Base-by-base conservation (phyloP, 2,113 vertebrate species). In the Eudyptes chrysolophus region DNA sequence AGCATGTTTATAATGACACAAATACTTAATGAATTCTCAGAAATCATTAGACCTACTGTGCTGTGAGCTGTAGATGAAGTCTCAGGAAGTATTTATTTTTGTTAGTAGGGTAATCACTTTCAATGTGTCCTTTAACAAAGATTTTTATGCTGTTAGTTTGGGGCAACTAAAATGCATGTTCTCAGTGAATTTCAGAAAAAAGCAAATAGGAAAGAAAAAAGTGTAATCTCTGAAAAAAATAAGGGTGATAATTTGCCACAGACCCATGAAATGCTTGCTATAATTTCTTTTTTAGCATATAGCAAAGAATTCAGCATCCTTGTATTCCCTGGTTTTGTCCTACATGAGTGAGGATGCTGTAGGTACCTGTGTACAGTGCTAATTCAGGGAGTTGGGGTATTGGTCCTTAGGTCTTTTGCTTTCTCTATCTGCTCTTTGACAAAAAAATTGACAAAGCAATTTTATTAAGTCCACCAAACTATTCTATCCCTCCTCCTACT, bases 31-130 rank as follows among this genome's bases (percentile, higher is more conserved):
- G 84, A 87, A 77, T 94, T 96, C 85, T 79, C 89, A 84, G 92
- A 96, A 98, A 97, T 88, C 65, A 66, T 89, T 90, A 69, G 72
- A 62, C 55, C 22, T 60, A 20, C 71, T 49, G 89, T 89, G 92
- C 57, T 80, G 76, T 82, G 72, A 87, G 80, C 54, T 89, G 92
- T 54, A 94, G 96, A 84, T 89, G 68, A 88, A 85, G 49, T 82
- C 93, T 97, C 76, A 95, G 91, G 44, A 92, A 96, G 71, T 76
- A 93, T 93, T 92, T 84, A 38, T 90, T 96, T 96, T 94, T 2
- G 1, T 94, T 95, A 94, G 46, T 65, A 84, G 40, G 80, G 44
- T 64, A 89, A 69, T 92, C 7, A 9, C 18, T 40, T 89, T 85
- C 75, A 80, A 71, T 88, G 69, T 94, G 62, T 77, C 61, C 87